Evolutionary conservation across 2,888 invertebrate genomes (phyloP), one percentile per base, ranked within the genome.

Genomic region (Andrena camellia): DNA sequence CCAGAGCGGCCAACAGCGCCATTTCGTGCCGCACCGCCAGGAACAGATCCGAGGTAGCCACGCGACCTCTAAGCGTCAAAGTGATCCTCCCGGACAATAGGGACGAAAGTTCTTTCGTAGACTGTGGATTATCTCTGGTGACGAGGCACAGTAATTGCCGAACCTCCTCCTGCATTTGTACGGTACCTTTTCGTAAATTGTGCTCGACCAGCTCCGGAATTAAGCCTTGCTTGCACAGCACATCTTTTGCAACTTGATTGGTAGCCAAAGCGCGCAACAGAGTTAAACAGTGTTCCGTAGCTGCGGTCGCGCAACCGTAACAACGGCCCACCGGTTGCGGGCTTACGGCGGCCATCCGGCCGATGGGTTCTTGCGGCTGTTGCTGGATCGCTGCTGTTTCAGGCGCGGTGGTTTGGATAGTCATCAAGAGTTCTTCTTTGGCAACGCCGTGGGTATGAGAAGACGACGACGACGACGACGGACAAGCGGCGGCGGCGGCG

Each of bases 241-340:
- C 96, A 81, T 97, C 95, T 78, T 98, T 96, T 33, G 97, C 97
- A 3, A 96, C 96, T 1, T 96, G 95, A 90, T 97, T 97, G 6
- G 97, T 97, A 5, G 98, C 98, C 88, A 99, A 95, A 48, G 99
- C 99, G 57, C 98, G 96, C 68, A 99, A 95, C 62, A 99, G 94
- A 0, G 98, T 98, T 42, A 99, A 95, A 93, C 99, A 99, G 93
- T 99, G 99, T 93, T 99, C 98, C 0, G 98, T 98, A 57, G 98
- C 98, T 1, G 99, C 97, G 74, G 98, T 96, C 2, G 98, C 97
- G 92, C 98, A 98, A 0, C 98, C 98, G 94, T 97, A 98, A 93
- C 98, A 98, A 3, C 97, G 96, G 85, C 96, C 96, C 0, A 90
- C 90, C 23, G 59, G 73, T 66, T 48, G 70, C 0, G 66, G 52